phyloP scores from a whole-genome alignment of 2,113 vertebrate genomes.

The Phoxinus phoxinus region DNA sequence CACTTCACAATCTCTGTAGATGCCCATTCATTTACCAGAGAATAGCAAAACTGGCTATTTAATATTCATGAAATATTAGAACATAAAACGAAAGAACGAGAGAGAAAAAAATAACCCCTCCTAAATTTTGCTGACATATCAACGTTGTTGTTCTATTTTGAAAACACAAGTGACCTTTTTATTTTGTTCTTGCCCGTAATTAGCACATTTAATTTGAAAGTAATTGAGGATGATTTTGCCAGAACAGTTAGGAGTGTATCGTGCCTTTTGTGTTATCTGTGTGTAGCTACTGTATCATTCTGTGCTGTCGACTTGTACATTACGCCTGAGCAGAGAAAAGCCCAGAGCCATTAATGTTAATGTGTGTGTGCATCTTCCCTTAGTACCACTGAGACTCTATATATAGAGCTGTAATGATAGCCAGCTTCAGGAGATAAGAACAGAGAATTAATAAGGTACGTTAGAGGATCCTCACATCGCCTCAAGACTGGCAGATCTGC shows the following conservation, averaged over 20 bases:
- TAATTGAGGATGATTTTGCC: constrained; percentile 35
- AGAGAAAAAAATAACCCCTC: neutral
- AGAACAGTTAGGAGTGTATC: neutral
- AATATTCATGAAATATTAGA: constrained; percentile 47
- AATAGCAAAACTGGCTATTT: constrained; percentile 47
- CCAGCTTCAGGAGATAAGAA: constrained; percentile 78
- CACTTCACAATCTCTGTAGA: constrained; percentile 64
- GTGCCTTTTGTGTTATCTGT: constrained; percentile 37
- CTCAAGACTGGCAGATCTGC: constrained; percentile 70
- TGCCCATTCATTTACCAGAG: constrained; percentile 47
- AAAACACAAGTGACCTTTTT: constrained; percentile 15
- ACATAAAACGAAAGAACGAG: constrained; percentile 27
- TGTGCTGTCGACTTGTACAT: constrained; percentile 58
- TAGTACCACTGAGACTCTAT: constrained; percentile 76
- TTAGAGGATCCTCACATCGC: constrained; percentile 72
- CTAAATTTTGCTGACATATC: constrained; percentile 19
- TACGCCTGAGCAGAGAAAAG: constrained; percentile 61
- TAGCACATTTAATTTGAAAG: constrained; percentile 45
- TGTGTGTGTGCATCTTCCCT: constrained; percentile 71
- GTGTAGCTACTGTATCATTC: constrained; percentile 46
- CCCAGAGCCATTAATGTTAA: constrained; percentile 79
- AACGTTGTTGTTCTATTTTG: neutral
- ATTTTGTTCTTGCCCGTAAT: constrained; percentile 10
- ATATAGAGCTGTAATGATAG: constrained; percentile 81
- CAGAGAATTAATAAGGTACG: constrained; percentile 77